Evolutionary conservation across 2,797 vertebrate species (phyloP), one percentile per base, ranked within the genome.

Genomic region (Hydrophis major): DNA sequence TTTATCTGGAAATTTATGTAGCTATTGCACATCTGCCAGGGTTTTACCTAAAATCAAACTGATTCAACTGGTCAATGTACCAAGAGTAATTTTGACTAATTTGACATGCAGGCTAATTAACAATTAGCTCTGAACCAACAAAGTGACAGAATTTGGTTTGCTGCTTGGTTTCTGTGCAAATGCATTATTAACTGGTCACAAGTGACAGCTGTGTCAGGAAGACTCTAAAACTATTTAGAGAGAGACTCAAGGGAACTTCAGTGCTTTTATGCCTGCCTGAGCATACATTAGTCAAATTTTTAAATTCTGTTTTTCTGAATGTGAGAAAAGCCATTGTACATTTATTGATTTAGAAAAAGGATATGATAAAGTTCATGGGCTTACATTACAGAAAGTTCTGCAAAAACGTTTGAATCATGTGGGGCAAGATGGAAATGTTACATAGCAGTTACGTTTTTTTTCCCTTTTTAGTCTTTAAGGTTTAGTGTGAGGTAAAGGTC

Each of bases 51-150:
- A 66, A 91, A 47, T 0, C 63, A n/a, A 56, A 3, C 88, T 93
- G 91, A 60, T 88, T 95, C 91, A 78, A 88, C 63, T 32, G 7
- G 91, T 94, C 94, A 86, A 37, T 96, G 96, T 94, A 95, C 95
- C 94, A 94, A 90, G 87, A 94, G 91, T 94, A 95, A 95, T 95
- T 94, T 53, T 74, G 94, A 88, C 86, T 95, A 89, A 95, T 95
- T 92, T 94, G 86, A 91, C 61, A 92, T 95, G 78, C 18, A 95
- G 90, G 42, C 78, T 93, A 96, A 96, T 96, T 94, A 95, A 93
- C 91, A 95, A 61, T 63, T 94, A 89, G 66, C 50, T 95, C 91
- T 93, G 12, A 78, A 88, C 27, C 89, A 78, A 93, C 92, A 95
- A 93, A 55, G 55, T 90, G 66, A 87, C 78, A 6, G 37, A 87